These are phyloP conservation scores for Embiotoca jacksoni DNA, from an alignment of 2,113 vertebrate species.

Conservation along the genomic window DNA sequence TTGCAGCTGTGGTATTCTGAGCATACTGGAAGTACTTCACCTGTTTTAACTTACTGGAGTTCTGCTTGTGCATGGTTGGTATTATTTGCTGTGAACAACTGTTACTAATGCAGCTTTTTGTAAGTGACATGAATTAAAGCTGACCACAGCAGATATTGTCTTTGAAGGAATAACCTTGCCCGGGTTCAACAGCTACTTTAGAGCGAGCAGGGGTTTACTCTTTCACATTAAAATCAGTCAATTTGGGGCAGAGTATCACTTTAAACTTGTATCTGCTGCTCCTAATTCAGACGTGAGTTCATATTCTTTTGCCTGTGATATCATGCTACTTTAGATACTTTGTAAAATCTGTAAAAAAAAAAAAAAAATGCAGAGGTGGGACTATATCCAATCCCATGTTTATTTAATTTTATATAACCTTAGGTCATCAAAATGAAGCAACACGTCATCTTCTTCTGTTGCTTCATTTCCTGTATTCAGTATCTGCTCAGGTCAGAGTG, in stretches of 20 bases:
- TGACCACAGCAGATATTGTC: slow-evolving; percentile 1
- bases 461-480: slow-evolving; percentile 18
- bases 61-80: background rate
- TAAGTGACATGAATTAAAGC: slow-evolving; percentile 15
- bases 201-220: background rate
- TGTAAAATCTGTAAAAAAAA: too few relatives aligned
- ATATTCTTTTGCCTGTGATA: background rate
- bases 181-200: background rate
- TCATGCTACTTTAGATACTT: too few relatives aligned
- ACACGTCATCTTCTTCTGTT: background rate
- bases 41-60: background rate
- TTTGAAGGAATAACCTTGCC: too few relatives aligned
- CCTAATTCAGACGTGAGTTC: background rate
- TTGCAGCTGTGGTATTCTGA: background rate
- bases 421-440: background rate
- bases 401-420: background rate
- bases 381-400: background rate
- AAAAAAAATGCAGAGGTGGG: background rate
- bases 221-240: slow-evolving; percentile 3
- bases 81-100: too few relatives aligned
- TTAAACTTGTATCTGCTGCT: background rate
- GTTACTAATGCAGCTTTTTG: background rate
- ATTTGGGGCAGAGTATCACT: background rate
- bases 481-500: slow-evolving; percentile 40
- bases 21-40: background rate